A percentile compares a stretch with the other conserved stretches of the same genome.
phyloP scores from a whole-genome alignment of 1,140 invertebrate genomes.

The Hypsibius dujardini region DNA sequence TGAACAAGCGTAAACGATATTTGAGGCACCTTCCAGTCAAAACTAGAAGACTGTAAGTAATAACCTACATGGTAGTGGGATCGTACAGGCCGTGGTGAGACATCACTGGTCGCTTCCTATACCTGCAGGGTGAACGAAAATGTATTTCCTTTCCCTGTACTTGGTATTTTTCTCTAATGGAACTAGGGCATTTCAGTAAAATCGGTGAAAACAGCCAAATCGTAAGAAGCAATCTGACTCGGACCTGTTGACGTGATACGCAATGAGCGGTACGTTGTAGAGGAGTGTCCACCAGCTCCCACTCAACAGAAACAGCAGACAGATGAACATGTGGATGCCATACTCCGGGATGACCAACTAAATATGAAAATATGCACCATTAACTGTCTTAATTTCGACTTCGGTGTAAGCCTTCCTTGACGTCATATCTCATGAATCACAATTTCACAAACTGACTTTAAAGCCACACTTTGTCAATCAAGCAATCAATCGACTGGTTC shows the following conservation, averaged over 20 bases:
- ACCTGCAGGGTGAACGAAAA: slow-evolving; percentile 44
- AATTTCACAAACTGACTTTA: not conserved
- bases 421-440: slow-evolving; percentile 17
- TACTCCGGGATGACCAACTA: slow-evolving; percentile 94
- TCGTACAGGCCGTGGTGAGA: slow-evolving; percentile 85
- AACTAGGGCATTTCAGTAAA: not conserved
- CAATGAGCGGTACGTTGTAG: slow-evolving; percentile 79
- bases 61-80: slow-evolving; percentile 95
- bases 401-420: slow-evolving; percentile 19
- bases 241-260: slow-evolving; percentile 85
- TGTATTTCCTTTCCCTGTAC: no score
- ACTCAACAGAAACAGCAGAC: slow-evolving; percentile 70
- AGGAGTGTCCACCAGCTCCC: slow-evolving; percentile 79
- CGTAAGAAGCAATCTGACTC: slow-evolving; percentile 23
- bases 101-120: slow-evolving; percentile 84
- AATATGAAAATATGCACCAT: slow-evolving; percentile 32
- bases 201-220: not conserved
- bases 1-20: no score
- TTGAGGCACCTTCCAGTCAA: no score
- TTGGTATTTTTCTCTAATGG: no score
- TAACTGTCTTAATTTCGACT: slow-evolving; percentile 16
- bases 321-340: slow-evolving; percentile 72
- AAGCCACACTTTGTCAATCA: not conserved
- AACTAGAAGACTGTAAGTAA: no score
- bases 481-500: not conserved